phyloP scores from a whole-genome alignment of 2,888 invertebrate species.

The Pilophorus perplexus region DNA sequence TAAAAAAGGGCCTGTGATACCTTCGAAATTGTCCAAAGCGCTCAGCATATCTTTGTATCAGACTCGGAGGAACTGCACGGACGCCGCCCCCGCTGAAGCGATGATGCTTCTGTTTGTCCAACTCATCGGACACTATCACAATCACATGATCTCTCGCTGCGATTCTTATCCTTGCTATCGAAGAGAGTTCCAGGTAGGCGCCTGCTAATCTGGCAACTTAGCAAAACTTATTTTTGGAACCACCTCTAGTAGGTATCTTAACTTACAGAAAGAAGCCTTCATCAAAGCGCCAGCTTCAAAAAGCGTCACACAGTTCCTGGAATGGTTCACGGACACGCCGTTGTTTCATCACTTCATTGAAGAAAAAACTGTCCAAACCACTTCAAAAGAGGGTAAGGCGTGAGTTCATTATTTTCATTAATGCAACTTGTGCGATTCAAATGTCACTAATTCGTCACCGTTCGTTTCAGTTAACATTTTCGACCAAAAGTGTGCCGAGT shows the following conservation, averaged over 20 bases:
- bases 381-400: not conserved
- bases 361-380: not conserved
- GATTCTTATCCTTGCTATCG: constrained; percentile 24
- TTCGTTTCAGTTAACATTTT: constrained; percentile 48
- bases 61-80: constrained; percentile 54
- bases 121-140: constrained; percentile 67
- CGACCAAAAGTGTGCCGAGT: constrained; percentile 52
- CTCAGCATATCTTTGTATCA: constrained; percentile 60
- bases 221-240: not conserved
- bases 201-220: too few relatives aligned
- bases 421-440: not conserved
- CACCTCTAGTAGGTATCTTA: not conserved
- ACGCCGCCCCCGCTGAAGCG: constrained; percentile 74
- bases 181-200: constrained; percentile 52
- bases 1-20: constrained; percentile 74
- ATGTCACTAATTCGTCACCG: not conserved
- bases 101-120: constrained; percentile 76
- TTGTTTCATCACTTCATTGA: constrained; percentile 74
- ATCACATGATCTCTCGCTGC: constrained; percentile 55
- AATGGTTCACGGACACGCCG: constrained; percentile 84
- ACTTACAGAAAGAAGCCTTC: constrained; percentile 68
- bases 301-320: constrained; percentile 69
- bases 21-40: constrained; percentile 59
- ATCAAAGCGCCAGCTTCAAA: constrained; percentile 63
- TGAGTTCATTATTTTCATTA: not conserved